Percentiles rank a stretch among this genome's conserved stretches.
Evolutionary conservation across 2,888 invertebrate species (phyloP).

Genomic region (Augochlorella aurata): DNA sequence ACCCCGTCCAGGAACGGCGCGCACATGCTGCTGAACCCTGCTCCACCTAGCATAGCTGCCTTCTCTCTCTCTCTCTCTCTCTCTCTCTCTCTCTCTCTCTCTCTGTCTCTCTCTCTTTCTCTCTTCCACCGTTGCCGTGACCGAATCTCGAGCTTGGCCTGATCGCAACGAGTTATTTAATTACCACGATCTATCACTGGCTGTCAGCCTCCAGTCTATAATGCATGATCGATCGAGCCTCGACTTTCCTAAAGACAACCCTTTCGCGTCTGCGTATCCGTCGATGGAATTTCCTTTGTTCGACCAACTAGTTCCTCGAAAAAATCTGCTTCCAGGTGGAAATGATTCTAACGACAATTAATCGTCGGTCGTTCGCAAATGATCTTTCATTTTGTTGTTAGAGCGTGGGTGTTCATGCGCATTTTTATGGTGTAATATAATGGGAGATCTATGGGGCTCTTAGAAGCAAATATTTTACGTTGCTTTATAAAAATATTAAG

Average conservation of each 20-base stretch:
- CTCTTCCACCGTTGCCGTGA: slow-evolving; percentile 53
- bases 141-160: slow-evolving; percentile 72
- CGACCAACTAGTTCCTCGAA: not conserved
- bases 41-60: slow-evolving; percentile 26
- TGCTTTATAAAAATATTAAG: no score
- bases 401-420: no score
- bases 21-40: slow-evolving; percentile 71
- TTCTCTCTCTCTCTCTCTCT: not conserved
- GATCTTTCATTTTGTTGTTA: no score
- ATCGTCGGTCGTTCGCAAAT: not conserved
- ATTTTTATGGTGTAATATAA: no score
- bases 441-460: no score
- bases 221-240: slow-evolving; percentile 79
- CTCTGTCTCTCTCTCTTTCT: slow-evolving; percentile 22
- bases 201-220: slow-evolving; percentile 79
- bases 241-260: slow-evolving; percentile 63
- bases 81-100: not conserved
- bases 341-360: not conserved
- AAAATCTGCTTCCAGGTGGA: not conserved
- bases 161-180: slow-evolving; percentile 80
- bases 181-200: slow-evolving; percentile 80
- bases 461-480: no score
- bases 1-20: slow-evolving; percentile 71
- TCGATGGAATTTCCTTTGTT: not conserved
- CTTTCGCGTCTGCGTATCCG: slow-evolving; percentile 46